Evolutionary conservation across 2,113 vertebrate species (phyloP), one percentile per base, ranked within the genome.

Genomic region (Nyctibius bracteatus): DNA sequence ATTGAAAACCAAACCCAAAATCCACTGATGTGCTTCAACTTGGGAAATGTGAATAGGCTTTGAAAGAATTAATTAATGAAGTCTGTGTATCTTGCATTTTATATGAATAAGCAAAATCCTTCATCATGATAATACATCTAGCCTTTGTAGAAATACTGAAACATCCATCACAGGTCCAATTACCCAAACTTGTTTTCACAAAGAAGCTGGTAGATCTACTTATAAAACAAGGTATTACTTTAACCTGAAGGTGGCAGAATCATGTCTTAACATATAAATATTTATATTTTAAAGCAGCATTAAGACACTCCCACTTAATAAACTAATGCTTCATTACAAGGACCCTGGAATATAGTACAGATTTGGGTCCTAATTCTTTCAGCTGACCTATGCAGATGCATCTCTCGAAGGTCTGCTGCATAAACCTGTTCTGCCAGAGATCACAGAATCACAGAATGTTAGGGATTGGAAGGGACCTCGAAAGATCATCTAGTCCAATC

Each of bases 121-220:
- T 43, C 19, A 5, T 84, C 52, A 78, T 72, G n/a, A 41, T 90
- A 94, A 82, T 21, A 79, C 30, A 84, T 54, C 81, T 41, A 62
- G 46, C 47, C 44, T 95, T 92, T 81, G 67, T 46, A 51, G 78
- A 97, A 90, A 78, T 88, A 91, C 86, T 94, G 85, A 96, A 96
- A 91, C 74, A 94, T 33, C 91, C 66, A 82, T 33, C 58, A 43
- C 6, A 58, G 33, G 43, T 43, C 24, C 1, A 62, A 79, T 41
- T 59, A 66, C 22, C 7, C 23, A 51, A 27, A 67, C 25, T n/a
- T 43, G 8, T 54, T 73, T 51, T 54, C 65, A 52, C 8, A 54
- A 46, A 30, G 7, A 52, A 80, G 35, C 20, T 0, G 0, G 55
- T 19, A 55, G 8, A 33, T 31, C 28, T 59, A 25, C 41, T 35